These are phyloP conservation scores for Amitus sp. DNA, from an alignment of 2,888 invertebrate genomes.

Conservation along the genomic window DNA sequence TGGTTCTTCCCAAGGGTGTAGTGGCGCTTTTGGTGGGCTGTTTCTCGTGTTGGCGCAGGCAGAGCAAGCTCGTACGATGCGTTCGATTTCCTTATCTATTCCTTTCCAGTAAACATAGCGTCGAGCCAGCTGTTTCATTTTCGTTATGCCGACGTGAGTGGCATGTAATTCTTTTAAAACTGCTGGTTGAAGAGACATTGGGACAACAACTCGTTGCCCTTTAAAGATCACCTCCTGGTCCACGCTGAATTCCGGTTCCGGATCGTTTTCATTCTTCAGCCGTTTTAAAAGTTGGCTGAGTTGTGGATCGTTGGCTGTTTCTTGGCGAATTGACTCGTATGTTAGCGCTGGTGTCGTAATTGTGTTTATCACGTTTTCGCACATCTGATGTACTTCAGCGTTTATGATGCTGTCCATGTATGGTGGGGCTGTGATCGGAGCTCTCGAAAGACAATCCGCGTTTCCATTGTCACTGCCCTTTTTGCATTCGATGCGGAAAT, in stretches of 20 bases:
- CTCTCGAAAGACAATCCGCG: slow-evolving; percentile 22
- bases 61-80: slow-evolving; percentile 17
- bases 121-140: slow-evolving; percentile 34
- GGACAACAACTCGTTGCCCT: slow-evolving; percentile 43
- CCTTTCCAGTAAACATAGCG: slow-evolving; percentile 38
- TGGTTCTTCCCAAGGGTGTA: slow-evolving; percentile 39
- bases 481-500: slow-evolving; percentile 13
- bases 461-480: slow-evolving; percentile 11
- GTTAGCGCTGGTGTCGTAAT: slow-evolving; percentile 7
- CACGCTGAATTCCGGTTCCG: slow-evolving; percentile 9
- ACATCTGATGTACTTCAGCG: slow-evolving; percentile 8
- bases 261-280: neutral
- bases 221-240: slow-evolving; percentile 35
- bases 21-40: slow-evolving; percentile 24
- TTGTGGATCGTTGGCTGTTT: neutral
- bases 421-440: neutral
- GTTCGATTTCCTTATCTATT: slow-evolving; percentile 38
- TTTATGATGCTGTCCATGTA: slow-evolving; percentile 3
- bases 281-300: neutral
- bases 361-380: slow-evolving; percentile 2
- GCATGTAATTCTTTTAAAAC: slow-evolving; percentile 31
- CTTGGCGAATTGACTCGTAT: slow-evolving; percentile 4
- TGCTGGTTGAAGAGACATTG: slow-evolving; percentile 11
- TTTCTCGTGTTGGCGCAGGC: slow-evolving; percentile 18
- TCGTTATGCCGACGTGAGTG: slow-evolving; percentile 32